Percentiles rank a stretch among this genome's conserved stretches.
These are phyloP conservation scores for Microplitis manilae DNA, from an alignment of 2,888 invertebrate genomes.

Conservation along the genomic window DNA sequence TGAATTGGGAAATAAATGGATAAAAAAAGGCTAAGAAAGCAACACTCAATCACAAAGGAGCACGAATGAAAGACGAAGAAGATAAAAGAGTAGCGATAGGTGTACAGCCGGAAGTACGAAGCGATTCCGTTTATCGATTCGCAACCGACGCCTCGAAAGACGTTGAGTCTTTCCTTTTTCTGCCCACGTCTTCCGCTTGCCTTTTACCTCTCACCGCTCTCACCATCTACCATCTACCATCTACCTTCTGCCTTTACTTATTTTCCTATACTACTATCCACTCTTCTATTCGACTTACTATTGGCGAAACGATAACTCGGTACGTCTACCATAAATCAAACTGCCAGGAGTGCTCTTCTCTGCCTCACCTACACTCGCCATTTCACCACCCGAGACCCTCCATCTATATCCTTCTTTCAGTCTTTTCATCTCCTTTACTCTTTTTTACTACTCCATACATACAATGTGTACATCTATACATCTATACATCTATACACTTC, in stretches of 20 bases:
- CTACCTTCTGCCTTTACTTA: slow-evolving; percentile 40
- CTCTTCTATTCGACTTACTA: slow-evolving; percentile 55
- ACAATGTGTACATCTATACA: not conserved
- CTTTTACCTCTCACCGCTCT: slow-evolving; percentile 5
- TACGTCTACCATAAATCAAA: slow-evolving; percentile 69
- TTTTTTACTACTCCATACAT: not conserved
- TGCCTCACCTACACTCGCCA: slow-evolving; percentile 55
- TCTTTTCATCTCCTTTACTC: slow-evolving; percentile 70
- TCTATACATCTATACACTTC: not conserved
- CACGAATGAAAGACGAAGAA: slow-evolving; percentile 1
- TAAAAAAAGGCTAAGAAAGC: slow-evolving; percentile 25
- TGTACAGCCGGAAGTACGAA: slow-evolving; percentile 31
- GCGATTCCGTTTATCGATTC: slow-evolving; percentile 64
- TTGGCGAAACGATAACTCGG: slow-evolving; percentile 71
- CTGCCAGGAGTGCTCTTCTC: slow-evolving; percentile 58
- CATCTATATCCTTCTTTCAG: slow-evolving; percentile 61
- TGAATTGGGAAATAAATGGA: not conserved
- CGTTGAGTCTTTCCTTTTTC: slow-evolving; percentile 47
- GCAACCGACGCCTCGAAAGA: slow-evolving; percentile 47
- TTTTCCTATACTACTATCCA: slow-evolving; percentile 56
- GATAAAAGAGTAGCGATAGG: slow-evolving; percentile 20
- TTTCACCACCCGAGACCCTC: slow-evolving; percentile 33
- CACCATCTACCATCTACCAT: slow-evolving; percentile 17
- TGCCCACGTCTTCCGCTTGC: slow-evolving; percentile 47
- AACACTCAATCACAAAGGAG: slow-evolving; percentile 23